Conservation (phyloP, 92 coral and sea anemone genomes). For the Paragorgia papillata region DNA sequence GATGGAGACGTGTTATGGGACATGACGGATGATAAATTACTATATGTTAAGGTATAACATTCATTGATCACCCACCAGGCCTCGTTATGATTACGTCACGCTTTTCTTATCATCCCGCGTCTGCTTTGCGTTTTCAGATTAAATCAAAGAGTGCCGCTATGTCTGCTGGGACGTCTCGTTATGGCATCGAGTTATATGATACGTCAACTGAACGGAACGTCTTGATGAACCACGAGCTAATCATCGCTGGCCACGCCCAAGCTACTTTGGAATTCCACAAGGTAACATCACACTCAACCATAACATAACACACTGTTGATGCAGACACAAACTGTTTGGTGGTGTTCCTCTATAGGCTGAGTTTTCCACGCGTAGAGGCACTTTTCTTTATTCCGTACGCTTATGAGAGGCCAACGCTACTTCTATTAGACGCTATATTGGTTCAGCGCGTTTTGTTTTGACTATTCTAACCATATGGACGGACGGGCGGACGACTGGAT, state of each 20-base stretch:
- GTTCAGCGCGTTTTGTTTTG: no score
- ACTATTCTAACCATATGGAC: no score
- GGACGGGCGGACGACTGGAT: no score
- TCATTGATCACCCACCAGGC: not conserved
- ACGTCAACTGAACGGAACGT: slow-evolving; percentile 79
- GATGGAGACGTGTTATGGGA: slow-evolving; percentile 79
- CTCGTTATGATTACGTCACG: no score
- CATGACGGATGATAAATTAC: slow-evolving; percentile 64
- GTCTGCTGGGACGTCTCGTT: slow-evolving; percentile 78
- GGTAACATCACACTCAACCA: slow-evolving; percentile 43
- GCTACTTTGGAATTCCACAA: slow-evolving; percentile 79
- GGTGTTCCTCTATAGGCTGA: no score
- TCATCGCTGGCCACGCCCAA: slow-evolving; percentile 82
- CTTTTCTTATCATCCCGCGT: not conserved
- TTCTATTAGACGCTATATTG: no score
- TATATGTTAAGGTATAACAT: slow-evolving; percentile 77
- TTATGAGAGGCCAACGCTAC: no score
- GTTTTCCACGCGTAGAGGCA: no score
- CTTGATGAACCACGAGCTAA: slow-evolving; percentile 76
- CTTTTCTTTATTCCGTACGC: no score
- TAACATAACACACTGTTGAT: no score
- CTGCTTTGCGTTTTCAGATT: slow-evolving; percentile 55
- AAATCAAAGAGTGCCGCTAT: slow-evolving; percentile 75
- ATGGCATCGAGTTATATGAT: slow-evolving; percentile 79
- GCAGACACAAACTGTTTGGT: no score